A percentile compares a stretch with the other conserved stretches of the same genome.
phyloP scores from a whole-genome alignment of 2,888 invertebrate species.

The Ditylenchus weischeri region DNA sequence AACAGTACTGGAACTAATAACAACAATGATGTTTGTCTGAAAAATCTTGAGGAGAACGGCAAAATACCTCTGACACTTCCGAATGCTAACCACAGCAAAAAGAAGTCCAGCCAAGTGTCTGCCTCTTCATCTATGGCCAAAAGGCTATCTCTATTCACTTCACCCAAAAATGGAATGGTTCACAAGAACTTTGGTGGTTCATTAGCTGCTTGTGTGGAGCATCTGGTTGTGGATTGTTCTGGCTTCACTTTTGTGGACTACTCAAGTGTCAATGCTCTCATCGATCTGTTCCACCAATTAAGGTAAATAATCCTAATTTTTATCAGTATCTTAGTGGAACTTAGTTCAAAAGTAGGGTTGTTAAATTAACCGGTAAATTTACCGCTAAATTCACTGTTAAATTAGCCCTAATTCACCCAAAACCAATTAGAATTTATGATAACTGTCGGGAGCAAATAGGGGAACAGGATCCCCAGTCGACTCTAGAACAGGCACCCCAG shows the following conservation, averaged over 20 bases:
- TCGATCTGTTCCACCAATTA: conserved; percentile 36
- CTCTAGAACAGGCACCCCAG: no score
- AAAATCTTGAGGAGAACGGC: not conserved
- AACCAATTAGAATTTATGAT: no score
- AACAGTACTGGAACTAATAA: conserved; percentile 9
- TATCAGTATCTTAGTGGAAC: no score
- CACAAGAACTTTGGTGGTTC: not conserved
- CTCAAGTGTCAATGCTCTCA: conserved; percentile 54
- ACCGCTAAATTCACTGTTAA: no score
- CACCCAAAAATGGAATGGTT: conserved; percentile 12
- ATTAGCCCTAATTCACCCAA: no score
- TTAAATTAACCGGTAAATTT: no score
- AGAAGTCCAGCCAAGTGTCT: conserved; percentile 9
- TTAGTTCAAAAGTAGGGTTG: not conserved
- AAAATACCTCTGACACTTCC: not conserved
- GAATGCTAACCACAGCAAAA: not conserved
- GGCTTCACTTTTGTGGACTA: conserved; percentile 57
- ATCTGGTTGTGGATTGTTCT: conserved; percentile 54
- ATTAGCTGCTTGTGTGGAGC: conserved; percentile 28
- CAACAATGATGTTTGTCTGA: not conserved
- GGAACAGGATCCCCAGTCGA: no score
- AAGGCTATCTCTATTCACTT: not conserved
- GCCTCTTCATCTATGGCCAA: conserved; percentile 5
- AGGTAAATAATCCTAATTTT: not conserved
- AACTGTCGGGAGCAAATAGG: no score